Base-by-base conservation (phyloP, 1,140 invertebrate species). In the Hylaeus volcanicus region DNA sequence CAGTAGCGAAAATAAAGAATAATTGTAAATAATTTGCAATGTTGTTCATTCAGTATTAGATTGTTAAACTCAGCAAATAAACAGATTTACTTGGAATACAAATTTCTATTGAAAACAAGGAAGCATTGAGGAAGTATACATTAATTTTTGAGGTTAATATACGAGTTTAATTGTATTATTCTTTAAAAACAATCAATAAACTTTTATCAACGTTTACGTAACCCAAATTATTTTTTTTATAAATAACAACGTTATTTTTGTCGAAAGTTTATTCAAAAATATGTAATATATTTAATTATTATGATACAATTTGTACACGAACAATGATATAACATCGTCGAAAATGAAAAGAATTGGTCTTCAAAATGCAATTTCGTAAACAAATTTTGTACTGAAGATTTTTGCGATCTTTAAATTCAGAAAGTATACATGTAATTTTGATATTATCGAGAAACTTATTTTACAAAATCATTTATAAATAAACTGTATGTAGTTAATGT, bases 251-350 rank as follows among this genome's bases (percentile, higher is more conserved):
- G 37, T 45, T 39, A 58, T 48, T 58, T 81, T 45, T 72, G 1
- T 68, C 63, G 37, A 65, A 79, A 79, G 63, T 82, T 82, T 79
- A 79, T 82, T 82, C n/a, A 73, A 82, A 82, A 82, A 82, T 82
- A 79, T 68, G 75, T 73, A 82, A 82, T 73, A 73, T 79, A 56
- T 73, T 65, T 53, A 61, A 66, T 39, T 64, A 48, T 48, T 73
- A 79, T 82, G n/a, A 55, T 83, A 83, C 71, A 83, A 43, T 82
- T 82, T 82, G 65, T 74, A 83, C 77, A 80, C 4, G 37, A 60
- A 14, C 3, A 75, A 45, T 60, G 15, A 55, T 55, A 66, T 55
- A 60, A 45, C 53, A 61, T 68, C 1, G 1, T 2, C 39, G 48
- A 51, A 39, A 66, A 3, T 63, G 43, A 60, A 79, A 55, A 45